phyloP scores from a whole-genome alignment of 2,888 invertebrate species.

The Ganaspis brasiliensis region DNA sequence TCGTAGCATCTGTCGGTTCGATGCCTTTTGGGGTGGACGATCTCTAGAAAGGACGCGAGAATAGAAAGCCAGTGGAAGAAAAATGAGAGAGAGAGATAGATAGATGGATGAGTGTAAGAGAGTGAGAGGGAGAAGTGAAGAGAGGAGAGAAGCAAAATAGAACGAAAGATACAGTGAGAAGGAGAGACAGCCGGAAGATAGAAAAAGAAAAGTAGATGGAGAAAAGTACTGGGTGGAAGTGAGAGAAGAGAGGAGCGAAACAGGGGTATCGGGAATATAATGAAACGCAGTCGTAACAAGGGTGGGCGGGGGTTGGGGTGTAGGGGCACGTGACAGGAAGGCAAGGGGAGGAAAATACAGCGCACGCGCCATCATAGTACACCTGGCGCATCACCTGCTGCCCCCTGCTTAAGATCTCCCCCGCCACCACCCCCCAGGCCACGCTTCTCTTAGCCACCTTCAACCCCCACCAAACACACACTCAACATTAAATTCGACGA shows the following conservation, averaged over 20 bases:
- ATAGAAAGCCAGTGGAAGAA: conserved; percentile 43
- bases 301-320: conserved; percentile 64
- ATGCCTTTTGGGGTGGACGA: conserved; percentile 43
- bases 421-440: conserved; percentile 49
- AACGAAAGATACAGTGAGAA: conserved; percentile 41
- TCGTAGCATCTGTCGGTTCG: conserved; percentile 49
- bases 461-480: conserved; percentile 32
- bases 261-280: conserved; percentile 44
- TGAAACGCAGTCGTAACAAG: conserved; percentile 55
- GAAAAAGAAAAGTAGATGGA: conserved; percentile 43
- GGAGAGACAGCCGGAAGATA: conserved; percentile 34
- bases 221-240: conserved; percentile 31
- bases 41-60: conserved; percentile 47
- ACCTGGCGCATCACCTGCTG: conserved; percentile 80
- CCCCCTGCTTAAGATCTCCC: conserved; percentile 71
- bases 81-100: conserved; percentile 27
- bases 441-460: conserved; percentile 45
- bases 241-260: conserved; percentile 26
- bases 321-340: conserved; percentile 71
- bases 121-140: conserved; percentile 47
- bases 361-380: conserved; percentile 78
- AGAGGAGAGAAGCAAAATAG: conserved; percentile 55
- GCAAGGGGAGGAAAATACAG: conserved; percentile 67
- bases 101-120: conserved; percentile 33
- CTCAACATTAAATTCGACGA: conserved; percentile 52